Evolutionary conservation across 2,888 invertebrate genomes (phyloP), one percentile per base, ranked within the genome.

Genomic region (Pollenia angustigena): DNA sequence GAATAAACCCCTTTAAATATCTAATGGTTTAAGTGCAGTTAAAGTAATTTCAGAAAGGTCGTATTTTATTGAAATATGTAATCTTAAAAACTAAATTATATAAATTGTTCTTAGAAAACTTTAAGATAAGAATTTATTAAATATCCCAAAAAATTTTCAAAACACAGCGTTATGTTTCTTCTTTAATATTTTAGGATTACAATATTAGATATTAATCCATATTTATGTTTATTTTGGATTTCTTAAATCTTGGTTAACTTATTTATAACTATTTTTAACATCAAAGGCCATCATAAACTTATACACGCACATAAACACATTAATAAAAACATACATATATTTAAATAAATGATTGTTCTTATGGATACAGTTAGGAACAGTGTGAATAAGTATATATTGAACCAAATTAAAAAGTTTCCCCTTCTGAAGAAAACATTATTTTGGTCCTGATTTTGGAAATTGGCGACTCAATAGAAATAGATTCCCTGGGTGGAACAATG

Each of bases 181-280:
- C 48, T 66, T 66, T 14, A 32, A 50, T 69, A 69, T 69, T 32
- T n/a, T 40, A 69, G 32, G 40, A 69, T 71, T 16, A 12, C 9
- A 11, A 40, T 56, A 14, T 71, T 62, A 62, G 71, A 54, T 18
- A 16, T 44, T 62, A 62, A 62, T 62, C 62, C 16, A 56, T 71
- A 71, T 71, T 54, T 71, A 54, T 71, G 18, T 44, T 52, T 44
- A 44, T 11, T 62, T 16, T 62, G 60, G 12, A 16, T 16, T 71
- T 7, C 8, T 16, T 16, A 71, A 14, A 52, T 44, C 54, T 71
- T 56, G 11, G 10, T 54, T 11, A 42, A 18, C n/a, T 42, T 44
- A 18, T 71, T 54, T 44, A 8, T 11, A 52, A 54, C 40, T 54
- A 44, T 44, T 42, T 54, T 32, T 2, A 16, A 56, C 40, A 42